Base-by-base conservation (phyloP, 2,113 vertebrate genomes). In the Lucifuga dentata region DNA sequence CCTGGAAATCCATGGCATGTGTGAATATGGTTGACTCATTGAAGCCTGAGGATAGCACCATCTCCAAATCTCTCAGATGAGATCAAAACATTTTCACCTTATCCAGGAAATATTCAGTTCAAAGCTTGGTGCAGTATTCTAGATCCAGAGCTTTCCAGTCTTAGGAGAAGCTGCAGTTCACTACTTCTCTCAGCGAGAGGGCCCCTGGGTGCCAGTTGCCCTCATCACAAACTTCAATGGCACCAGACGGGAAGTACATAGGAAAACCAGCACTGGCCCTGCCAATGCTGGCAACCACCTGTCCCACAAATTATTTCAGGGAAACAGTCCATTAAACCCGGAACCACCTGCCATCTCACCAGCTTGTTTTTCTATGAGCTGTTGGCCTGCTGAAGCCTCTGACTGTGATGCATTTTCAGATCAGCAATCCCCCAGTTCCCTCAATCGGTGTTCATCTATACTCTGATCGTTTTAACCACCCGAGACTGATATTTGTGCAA, bases 291-390 rank as follows among this genome's bases (percentile, higher is more conserved):
- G 72, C 67, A 71, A 62, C 73, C 76, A 71, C 65, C 69, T 78
- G 66, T 52, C 68, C 64, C 68, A 55, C 60, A 68, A 75, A 83
- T 80, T 52, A 73, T 81, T 72, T 82, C 56, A 76, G 64, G 60
- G 68, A 77, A 80, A 69, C 68, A 65, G 77, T 68, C 69, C 66
- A 81, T 83, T 86, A 83, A 77, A 76, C 32, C 58, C 20, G 12
- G 50, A 81, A 74, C 63, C 81, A 81, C 65, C 81, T 81, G 71
- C 71, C 67, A 85, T 78, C 70, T 63, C 49, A 32, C 13, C 49
- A 45, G 45, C 23, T 23, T 50, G 26, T 48, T 60, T 16, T 66
- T 5, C 26, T 61, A 51, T 49, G 73, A 70, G 69, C 77, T 72
- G 60, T 57, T 58, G 46, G 80, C 58, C 45, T 32, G 20, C 40